Conservation (phyloP, 1,140 invertebrate species). For the Brachionus koreanus region DNA sequence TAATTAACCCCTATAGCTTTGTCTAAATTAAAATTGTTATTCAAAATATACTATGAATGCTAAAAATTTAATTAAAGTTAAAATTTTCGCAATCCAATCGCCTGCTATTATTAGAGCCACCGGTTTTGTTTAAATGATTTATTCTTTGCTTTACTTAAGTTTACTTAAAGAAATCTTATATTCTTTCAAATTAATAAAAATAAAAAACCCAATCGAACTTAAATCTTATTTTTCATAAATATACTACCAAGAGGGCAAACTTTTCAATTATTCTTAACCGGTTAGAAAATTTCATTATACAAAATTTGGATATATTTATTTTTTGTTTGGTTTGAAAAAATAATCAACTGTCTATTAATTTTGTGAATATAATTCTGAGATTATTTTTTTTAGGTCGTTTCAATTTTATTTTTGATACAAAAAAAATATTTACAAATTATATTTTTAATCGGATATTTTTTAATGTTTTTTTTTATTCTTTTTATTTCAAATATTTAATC, state of each 20-base stretch:
- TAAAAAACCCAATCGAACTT: neutral
- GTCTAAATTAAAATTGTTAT: neutral
- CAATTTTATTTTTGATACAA: no score
- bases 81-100: neutral
- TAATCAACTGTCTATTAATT: neutral
- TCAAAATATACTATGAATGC: neutral
- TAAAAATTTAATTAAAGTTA: neutral
- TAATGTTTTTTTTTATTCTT: no score
- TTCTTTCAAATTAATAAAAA: neutral
- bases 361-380: neutral
- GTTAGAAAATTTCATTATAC: neutral
- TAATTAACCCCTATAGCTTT: neutral
- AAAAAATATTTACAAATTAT: neutral
- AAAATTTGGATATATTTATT: neutral
- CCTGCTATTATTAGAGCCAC: neutral
- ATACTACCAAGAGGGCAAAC: neutral
- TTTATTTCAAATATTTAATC: no score
- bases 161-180: neutral
- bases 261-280: neutral
- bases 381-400: neutral
- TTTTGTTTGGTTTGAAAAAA: neutral
- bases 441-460: neutral
- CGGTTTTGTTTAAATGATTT: neutral
- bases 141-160: neutral
- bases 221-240: slow-evolving; percentile 9